Conservation (phyloP, 2,888 invertebrate genomes). For the Ophonus ardosiacus region DNA sequence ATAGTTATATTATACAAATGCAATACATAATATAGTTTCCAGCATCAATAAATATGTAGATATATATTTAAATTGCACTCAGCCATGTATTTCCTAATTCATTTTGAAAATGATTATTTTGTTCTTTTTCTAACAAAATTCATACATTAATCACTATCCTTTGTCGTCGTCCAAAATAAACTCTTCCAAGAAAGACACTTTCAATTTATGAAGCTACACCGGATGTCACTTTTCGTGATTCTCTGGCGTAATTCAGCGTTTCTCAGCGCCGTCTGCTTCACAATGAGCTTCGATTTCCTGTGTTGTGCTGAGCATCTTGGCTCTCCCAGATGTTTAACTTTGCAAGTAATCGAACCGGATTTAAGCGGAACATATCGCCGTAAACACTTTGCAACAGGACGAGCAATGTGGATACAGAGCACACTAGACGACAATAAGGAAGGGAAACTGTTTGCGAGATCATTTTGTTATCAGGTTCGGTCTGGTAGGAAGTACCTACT, state of each 20-base stretch:
- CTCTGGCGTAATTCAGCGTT: not conserved
- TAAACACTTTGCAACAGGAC: not conserved
- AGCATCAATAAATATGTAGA: too few species aligned
- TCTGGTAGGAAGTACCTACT: too few species aligned
- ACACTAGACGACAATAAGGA: not conserved
- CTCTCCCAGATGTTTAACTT: constrained; percentile 29
- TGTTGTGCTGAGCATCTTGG: not conserved
- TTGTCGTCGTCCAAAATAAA: not conserved
- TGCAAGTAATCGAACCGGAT: constrained; percentile 44
- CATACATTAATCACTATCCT: not conserved
- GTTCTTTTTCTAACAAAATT: not conserved
- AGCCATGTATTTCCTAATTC: too few species aligned
- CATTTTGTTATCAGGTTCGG: not conserved
- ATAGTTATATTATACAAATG: too few species aligned
- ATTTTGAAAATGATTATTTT: not conserved
- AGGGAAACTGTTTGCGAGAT: not conserved
- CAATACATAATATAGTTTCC: too few species aligned
- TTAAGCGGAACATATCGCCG: constrained; percentile 3
- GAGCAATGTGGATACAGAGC: not conserved
- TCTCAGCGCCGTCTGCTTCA: not conserved
- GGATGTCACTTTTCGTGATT: not conserved
- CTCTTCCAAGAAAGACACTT: not conserved
- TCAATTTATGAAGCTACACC: not conserved
- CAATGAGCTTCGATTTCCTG: constrained; percentile 4
- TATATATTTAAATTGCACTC: too few species aligned